Evolutionary conservation across 2,888 invertebrate species (phyloP), one percentile per base, ranked within the genome.

Genomic region (Drosophila colorata): DNA sequence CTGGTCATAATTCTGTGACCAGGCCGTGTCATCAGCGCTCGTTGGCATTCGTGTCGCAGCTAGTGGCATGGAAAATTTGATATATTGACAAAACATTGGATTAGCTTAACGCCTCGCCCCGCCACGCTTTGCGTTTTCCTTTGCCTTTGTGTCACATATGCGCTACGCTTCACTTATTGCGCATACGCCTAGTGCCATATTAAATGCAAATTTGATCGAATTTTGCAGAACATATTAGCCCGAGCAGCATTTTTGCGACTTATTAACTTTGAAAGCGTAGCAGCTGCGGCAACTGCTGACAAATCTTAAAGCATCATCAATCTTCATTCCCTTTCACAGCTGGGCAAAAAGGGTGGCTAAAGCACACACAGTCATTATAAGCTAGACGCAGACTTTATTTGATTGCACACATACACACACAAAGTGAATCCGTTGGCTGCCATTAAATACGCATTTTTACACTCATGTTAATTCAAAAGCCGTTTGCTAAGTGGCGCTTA

Each of bases 381-480:
- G 44, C 35, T 55, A 33, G 40, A 33, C 59, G 31, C 18, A 28
- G 65, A 78, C 68, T 73, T 67, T 43, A 56, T 65, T 40, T 43
- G 56, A 41, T 68, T 69, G 53, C 61, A 63, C 57, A 56, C 59
- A 68, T 7, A 51, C 37, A 25, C 25, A 20, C 23, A 23, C 14
- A 33, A 57, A 56, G 52, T 14, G 57, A 76, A 74, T 72, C 65
- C 67, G 61, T 73, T 63, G 38, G 38, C 48, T 40, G 46, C 57
- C 85, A 87, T 81, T 87, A 89, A 85, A 85, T 75, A 71, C 70
- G 74, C 75, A 81, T 89, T 84, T 84, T 68, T 59, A 69, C 58
- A 63, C 64, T 63, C 73, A 74, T 57, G 58, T 66, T 75, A 73
- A 78, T 68, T 57, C 38, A n/a, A 33, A 56, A 53, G 53, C 56